A percentile compares a stretch with the other conserved stretches of the same genome.
These are phyloP conservation scores for Laticauda colubrina DNA, from an alignment of 2,113 vertebrate genomes.

Conservation along the genomic window DNA sequence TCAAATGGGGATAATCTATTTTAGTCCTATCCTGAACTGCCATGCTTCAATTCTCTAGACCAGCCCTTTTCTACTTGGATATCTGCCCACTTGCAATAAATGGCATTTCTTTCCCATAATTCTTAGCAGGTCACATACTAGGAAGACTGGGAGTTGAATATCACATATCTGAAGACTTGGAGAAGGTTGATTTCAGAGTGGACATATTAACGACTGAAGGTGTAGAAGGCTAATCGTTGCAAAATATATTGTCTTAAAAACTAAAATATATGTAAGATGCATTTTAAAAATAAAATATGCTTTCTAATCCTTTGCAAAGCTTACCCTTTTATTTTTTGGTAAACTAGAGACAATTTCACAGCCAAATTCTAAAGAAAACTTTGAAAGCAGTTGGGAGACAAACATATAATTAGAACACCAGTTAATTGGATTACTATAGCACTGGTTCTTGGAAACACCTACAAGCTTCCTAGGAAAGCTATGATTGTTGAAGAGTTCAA, in stretches of 20 bases:
- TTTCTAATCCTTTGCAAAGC: not conserved
- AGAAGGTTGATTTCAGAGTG: not conserved
- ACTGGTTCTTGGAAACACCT: slow-evolving; percentile 26
- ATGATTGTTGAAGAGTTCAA: slow-evolving; percentile 43
- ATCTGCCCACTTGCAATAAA: not conserved
- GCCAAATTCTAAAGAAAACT: slow-evolving; percentile 1
- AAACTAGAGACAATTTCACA: not conserved
- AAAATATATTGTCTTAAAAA: not conserved
- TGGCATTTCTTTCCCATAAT: not conserved
- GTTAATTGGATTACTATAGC: slow-evolving; percentile 34
- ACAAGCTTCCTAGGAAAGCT: slow-evolving; percentile 27
- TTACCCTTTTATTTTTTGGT: not conserved
- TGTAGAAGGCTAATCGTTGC: not conserved
- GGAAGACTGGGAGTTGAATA: not conserved
- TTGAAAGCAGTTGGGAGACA: slow-evolving; percentile 18
- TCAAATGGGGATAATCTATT: not conserved
- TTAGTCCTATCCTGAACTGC: not conserved
- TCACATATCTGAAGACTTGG: not conserved
- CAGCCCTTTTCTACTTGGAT: not conserved
- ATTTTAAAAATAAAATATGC: not conserved
- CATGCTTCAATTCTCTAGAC: not conserved
- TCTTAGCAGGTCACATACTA: not conserved
- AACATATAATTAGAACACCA: slow-evolving; percentile 19
- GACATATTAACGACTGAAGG: not conserved
- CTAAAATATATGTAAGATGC: not conserved